Percentiles rank a stretch among this genome's conserved stretches.
These are phyloP conservation scores for Anthopleura xanthogrammica DNA, from an alignment of 92 coral and sea anemone genomes.

Conservation along the genomic window DNA sequence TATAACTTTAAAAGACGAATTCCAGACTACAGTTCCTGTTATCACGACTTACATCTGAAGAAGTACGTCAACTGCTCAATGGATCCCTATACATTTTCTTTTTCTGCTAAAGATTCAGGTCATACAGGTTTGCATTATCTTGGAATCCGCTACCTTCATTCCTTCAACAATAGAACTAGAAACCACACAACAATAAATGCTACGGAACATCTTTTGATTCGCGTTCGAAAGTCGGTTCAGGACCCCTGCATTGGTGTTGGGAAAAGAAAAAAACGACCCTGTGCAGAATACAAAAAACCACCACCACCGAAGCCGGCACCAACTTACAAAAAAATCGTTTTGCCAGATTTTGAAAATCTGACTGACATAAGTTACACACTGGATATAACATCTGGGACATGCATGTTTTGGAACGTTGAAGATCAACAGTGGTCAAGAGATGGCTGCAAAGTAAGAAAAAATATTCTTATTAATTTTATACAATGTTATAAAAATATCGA, in stretches of 20 bases:
- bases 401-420: slow-evolving; percentile 65
- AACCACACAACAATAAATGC: neutral
- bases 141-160: slow-evolving; percentile 48
- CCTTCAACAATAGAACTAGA: neutral
- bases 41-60: neutral
- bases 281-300: slow-evolving; percentile 55
- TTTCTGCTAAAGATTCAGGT: slow-evolving; percentile 47
- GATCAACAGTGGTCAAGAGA: slow-evolving; percentile 51
- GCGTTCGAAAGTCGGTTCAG: slow-evolving; percentile 2
- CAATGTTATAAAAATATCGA: neutral
- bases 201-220: neutral
- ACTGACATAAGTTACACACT: slow-evolving; percentile 61
- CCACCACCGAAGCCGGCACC: slow-evolving; percentile 60
- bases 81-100: slow-evolving; percentile 46
- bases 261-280: slow-evolving; percentile 58
- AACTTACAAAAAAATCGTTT: slow-evolving; percentile 12
- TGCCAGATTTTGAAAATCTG: slow-evolving; percentile 39
- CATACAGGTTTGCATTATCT: slow-evolving; percentile 55
- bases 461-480: neutral
- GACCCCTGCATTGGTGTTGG: slow-evolving; percentile 26
- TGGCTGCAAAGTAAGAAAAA: slow-evolving; percentile 60
- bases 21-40: slow-evolving; percentile 51
- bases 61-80: slow-evolving; percentile 28
- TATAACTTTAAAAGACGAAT: slow-evolving; percentile 23
- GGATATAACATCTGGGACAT: slow-evolving; percentile 48